Base-by-base conservation (phyloP, 2,888 invertebrate species). In the Machimus atricapillus region DNA sequence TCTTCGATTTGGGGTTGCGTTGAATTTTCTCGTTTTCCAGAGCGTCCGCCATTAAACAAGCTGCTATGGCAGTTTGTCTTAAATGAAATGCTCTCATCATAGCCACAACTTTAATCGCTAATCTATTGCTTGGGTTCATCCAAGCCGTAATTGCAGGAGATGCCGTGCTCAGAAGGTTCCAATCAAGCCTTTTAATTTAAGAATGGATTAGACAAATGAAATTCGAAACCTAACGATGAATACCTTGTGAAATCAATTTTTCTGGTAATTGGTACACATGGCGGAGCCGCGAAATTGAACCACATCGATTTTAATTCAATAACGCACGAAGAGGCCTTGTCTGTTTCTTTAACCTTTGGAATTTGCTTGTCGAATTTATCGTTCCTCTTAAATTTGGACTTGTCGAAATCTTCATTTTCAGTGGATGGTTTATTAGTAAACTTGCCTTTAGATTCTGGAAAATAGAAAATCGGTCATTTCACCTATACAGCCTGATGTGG, bases 241-340 rank as follows among this genome's bases (percentile, higher is more conserved):
- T 91, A 96, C 96, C 97, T 95, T 0, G 98, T 98, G 90, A 97
- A 98, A 92, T 98, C 98, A 90, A 98, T 97, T 93, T 98, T 98
- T 89, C 97, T 95, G 0, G 98, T 98, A 79, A 98, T 98, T 0
- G 98, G 98, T 1, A 98, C 97, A 88, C 97, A 95, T 0, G 98
- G 98, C 0, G 99, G 98, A 0, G 99, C 98, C 6, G 99, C 98
- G 93, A 99, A 99, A 92, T 98, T 98, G 90, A 99, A 98, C 98
- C 98, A 99, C 76, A 98, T 96, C 0, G 97, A 95, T 91, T 97
- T 97, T 87, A 99, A 93, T 91, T 98, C 97, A 86, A 98, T 96
- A 1, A 97, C 95, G 90, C 97, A 97, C 0, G 97, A 97, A 0
- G 97, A 96, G 0, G 96, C 95, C 90, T 96, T 96, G 83, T 92